phyloP scores from a whole-genome alignment of 1,140 invertebrate species.

The Drosophila biarmipes region DNA sequence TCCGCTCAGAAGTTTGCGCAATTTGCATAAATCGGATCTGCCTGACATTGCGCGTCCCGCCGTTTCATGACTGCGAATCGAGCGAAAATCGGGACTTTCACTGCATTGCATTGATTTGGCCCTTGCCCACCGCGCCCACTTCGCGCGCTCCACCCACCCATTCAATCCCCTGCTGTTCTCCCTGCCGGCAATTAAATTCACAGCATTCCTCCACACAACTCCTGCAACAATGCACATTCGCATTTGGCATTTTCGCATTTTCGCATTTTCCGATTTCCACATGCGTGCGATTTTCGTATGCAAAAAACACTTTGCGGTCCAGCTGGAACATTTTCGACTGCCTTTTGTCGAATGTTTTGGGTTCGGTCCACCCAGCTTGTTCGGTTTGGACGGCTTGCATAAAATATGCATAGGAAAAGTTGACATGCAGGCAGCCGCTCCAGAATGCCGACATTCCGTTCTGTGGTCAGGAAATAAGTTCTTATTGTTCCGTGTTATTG shows the following conservation, averaged over 20 bases:
- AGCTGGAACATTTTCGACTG: slow-evolving; percentile 6
- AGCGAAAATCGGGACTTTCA: slow-evolving; percentile 61
- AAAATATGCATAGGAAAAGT: slow-evolving; percentile 50
- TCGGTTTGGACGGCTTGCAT: slow-evolving; percentile 11
- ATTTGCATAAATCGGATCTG: slow-evolving; percentile 72
- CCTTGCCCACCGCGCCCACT: slow-evolving; percentile 3
- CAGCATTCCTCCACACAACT: slow-evolving; percentile 12
- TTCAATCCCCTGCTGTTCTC: slow-evolving; percentile 12
- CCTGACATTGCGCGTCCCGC: slow-evolving; percentile 1
- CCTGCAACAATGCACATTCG: slow-evolving; percentile 43
- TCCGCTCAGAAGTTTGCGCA: slow-evolving; percentile 62
- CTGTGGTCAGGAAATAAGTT: slow-evolving; percentile 37
- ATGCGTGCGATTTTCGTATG: slow-evolving; percentile 37
- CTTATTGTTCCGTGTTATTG: slow-evolving; percentile 9
- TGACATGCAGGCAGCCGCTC: slow-evolving; percentile 20
- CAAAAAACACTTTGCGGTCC: slow-evolving; percentile 53
- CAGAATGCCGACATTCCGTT: slow-evolving; percentile 9
- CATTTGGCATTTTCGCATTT: slow-evolving; percentile 50
- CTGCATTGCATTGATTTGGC: slow-evolving; percentile 64
- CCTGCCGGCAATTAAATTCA: slow-evolving; percentile 40
- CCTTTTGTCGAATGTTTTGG: slow-evolving; percentile 35
- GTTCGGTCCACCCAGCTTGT: slow-evolving; percentile 2
- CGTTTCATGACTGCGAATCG: slow-evolving; percentile 11
- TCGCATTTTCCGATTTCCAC: slow-evolving; percentile 42
- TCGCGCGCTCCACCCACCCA: background rate